These are phyloP conservation scores for Exocentrus adspersus DNA, from an alignment of 2,888 invertebrate species.

Conservation along the genomic window DNA sequence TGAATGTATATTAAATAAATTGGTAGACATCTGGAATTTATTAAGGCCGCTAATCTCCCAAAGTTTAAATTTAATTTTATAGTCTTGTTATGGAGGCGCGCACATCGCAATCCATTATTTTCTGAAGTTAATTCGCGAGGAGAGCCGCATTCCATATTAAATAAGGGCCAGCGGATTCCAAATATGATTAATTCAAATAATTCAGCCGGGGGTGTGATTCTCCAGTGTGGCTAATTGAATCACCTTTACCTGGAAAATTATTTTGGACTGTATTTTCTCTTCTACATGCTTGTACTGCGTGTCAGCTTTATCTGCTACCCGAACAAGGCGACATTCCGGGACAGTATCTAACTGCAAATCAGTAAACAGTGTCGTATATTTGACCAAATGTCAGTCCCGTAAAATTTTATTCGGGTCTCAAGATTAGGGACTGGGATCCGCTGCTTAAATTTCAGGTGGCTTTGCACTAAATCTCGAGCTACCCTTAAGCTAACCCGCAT, in stretches of 20 bases:
- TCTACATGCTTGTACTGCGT: too few relatives aligned
- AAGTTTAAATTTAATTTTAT: slow-evolving; percentile 19
- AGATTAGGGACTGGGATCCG: neutral
- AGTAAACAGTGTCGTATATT: neutral
- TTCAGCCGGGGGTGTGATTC: neutral
- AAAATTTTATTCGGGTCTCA: neutral
- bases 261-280: slow-evolving; percentile 11
- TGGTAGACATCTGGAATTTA: slow-evolving; percentile 1
- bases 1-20: slow-evolving; percentile 18
- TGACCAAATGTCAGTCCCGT: neutral
- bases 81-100: neutral
- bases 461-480: slow-evolving; percentile 8
- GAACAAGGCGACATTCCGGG: too few relatives aligned
- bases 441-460: slow-evolving; percentile 9
- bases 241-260: too few relatives aligned
- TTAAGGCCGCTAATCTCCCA: slow-evolving; percentile 3
- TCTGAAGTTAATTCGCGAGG: neutral
- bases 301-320: neutral
- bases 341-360: neutral
- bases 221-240: neutral
- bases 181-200: slow-evolving; percentile 1
- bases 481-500: slow-evolving; percentile 12
- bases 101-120: slow-evolving; percentile 8
- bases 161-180: neutral
- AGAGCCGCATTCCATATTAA: neutral